Percentiles rank a stretch among this genome's conserved stretches.
These are phyloP conservation scores for Onychomys leucogaster DNA, from an alignment of 2,797 vertebrate species.

Conservation along the genomic window DNA sequence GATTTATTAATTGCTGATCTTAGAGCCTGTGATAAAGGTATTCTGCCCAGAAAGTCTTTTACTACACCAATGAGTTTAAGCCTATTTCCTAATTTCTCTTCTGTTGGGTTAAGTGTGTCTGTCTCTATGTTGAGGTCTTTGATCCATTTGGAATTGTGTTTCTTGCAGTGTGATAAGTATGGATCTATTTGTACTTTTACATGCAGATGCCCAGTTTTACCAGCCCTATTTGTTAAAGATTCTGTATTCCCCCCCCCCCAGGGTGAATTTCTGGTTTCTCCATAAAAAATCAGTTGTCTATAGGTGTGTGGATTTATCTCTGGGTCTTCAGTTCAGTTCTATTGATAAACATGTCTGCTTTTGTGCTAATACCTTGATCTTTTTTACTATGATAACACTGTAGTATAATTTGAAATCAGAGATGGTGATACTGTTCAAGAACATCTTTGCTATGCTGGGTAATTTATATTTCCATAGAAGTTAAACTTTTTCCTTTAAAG, in stretches of 20 bases:
- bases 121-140: not conserved
- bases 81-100: not conserved
- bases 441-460: not conserved
- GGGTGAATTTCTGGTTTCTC: not conserved
- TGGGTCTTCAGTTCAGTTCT: not conserved
- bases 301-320: not conserved
- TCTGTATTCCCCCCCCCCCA: too few species aligned
- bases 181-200: not conserved
- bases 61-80: not conserved
- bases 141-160: not conserved
- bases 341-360: not conserved
- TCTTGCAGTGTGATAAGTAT: not conserved
- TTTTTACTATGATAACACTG: not conserved
- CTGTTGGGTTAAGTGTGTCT: not conserved
- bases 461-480: not conserved
- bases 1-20: not conserved
- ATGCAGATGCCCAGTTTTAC: not conserved
- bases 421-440: not conserved
- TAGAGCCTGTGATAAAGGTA: not conserved
- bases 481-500: not conserved
- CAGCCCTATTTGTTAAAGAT: not conserved
- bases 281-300: not conserved
- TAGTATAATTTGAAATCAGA: not conserved
- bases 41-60: not conserved
- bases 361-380: not conserved